Percentiles rank a stretch among this genome's conserved stretches.
Evolutionary conservation across 2,113 vertebrate genomes (phyloP).

Genomic region (Acinonyx jubatus): DNA sequence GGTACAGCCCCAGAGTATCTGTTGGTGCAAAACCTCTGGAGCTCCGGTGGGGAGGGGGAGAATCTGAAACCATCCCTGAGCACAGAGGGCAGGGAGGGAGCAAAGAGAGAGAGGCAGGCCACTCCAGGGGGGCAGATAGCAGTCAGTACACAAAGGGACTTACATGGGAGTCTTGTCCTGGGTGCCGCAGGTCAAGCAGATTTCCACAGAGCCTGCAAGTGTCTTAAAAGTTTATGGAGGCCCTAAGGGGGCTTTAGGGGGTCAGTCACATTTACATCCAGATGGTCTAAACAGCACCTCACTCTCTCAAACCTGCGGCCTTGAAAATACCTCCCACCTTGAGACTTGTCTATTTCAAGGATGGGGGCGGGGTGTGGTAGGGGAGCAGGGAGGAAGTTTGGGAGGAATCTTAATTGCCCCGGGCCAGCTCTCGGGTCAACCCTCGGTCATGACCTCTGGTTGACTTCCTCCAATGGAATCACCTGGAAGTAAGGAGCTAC

Average conservation of each 20-base stretch:
- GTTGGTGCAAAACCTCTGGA: not conserved
- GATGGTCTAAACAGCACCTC: not conserved
- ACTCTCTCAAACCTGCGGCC: not conserved
- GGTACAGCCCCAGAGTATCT: not conserved
- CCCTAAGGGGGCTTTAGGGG: not conserved
- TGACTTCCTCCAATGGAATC: not conserved
- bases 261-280: fast-evolving
- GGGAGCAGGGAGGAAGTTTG: no score
- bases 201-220: not conserved
- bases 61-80: not conserved
- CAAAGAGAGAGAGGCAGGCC: not conserved
- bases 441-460: fast-evolving
- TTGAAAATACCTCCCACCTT: not conserved
- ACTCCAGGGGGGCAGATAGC: not conserved
- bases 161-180: fast-evolving
- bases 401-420: fast-evolving
- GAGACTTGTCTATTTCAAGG: not conserved
- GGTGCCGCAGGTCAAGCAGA: not conserved
- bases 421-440: no score
- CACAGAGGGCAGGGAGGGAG: not conserved
- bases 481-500: not conserved
- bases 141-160: not conserved
- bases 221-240: not conserved
- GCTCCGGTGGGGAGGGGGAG: not conserved
- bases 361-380: fast-evolving